Evolutionary conservation across 2,888 invertebrate species (phyloP), one percentile per base, ranked within the genome.

Genomic region (Lepidocyrtoides sp.): DNA sequence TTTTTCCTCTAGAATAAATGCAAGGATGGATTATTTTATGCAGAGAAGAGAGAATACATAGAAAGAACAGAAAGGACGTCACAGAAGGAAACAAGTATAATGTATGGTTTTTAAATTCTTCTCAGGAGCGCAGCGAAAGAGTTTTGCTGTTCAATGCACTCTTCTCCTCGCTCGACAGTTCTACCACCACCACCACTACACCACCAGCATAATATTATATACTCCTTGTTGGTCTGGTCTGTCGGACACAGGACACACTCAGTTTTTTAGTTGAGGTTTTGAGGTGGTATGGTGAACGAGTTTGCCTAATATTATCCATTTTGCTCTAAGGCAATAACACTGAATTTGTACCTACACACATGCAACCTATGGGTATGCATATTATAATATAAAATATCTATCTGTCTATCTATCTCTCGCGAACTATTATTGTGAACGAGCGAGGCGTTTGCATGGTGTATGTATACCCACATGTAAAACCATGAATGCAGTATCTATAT

Each of bases 141-240:
- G 60, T 88, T 88, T 81, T 69, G 81, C 69, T 89, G 89, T 89
- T 89, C 89, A 89, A 89, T 89, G 89, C 89, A 89, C 89, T 89
- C 84, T 88, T 36, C 20, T 75, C 72, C 51, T 75, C 54, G 36
- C 48, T 81, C 87, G 82, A 88, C 88, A 77, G 88, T 41, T 79
- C 66, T 82, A 72, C 69, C 32, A n/a, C 36, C 36, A 36, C 36
- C 36, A 36, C 36, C 36, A 36, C 36, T 36, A 36, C 36, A 36
- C 36, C 36, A 36, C 36, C 36, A 36, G 3, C 36, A 36, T 7
- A 2, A 36, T 7, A 36, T 4, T 36, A 36, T 36, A 36, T 7
- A 36, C 36, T 72, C 41, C 69, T 81, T 60, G 83, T 89, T 82
- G 54, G 72, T 88, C 81, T 82, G 54, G 72, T 88, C 81, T 14